These are phyloP conservation scores for Psilopsiagon aurifrons DNA, from an alignment of 2,113 vertebrate species.

Conservation along the genomic window DNA sequence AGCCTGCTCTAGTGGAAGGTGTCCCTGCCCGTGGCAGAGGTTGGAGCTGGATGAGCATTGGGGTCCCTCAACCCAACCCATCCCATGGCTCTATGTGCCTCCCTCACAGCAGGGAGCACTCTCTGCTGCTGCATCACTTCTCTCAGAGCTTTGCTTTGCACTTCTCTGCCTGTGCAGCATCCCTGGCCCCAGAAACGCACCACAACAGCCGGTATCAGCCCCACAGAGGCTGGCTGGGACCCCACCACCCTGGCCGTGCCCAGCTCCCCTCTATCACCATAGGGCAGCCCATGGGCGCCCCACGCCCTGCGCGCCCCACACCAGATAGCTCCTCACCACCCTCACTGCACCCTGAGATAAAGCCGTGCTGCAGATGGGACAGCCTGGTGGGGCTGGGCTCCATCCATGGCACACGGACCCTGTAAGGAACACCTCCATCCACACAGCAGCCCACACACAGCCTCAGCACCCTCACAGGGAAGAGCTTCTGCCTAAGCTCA, in stretches of 20 bases:
- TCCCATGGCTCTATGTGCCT: background rate
- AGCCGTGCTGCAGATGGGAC: fast-evolving
- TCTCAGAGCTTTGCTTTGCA: background rate
- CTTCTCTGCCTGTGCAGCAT: background rate
- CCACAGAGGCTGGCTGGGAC: background rate
- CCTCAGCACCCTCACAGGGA: background rate
- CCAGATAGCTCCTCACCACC: background rate
- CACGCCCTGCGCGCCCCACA: background rate
- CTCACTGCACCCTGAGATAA: background rate
- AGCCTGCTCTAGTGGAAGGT: background rate
- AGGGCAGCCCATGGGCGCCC: background rate
- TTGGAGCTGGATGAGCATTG: background rate
- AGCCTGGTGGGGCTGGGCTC: background rate
- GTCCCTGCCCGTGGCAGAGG: too few species aligned
- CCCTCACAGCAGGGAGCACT: background rate
- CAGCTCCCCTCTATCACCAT: background rate
- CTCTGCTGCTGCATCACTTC: background rate
- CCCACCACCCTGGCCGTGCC: background rate
- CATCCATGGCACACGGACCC: background rate
- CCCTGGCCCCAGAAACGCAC: fast-evolving
- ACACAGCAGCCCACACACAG: background rate
- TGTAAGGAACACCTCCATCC: background rate
- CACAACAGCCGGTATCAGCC: background rate
- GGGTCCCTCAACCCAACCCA: background rate
- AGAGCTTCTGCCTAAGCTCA: background rate